Evolutionary conservation across 2,113 vertebrate species (phyloP).

Genomic region (Oenanthe oenanthe): DNA sequence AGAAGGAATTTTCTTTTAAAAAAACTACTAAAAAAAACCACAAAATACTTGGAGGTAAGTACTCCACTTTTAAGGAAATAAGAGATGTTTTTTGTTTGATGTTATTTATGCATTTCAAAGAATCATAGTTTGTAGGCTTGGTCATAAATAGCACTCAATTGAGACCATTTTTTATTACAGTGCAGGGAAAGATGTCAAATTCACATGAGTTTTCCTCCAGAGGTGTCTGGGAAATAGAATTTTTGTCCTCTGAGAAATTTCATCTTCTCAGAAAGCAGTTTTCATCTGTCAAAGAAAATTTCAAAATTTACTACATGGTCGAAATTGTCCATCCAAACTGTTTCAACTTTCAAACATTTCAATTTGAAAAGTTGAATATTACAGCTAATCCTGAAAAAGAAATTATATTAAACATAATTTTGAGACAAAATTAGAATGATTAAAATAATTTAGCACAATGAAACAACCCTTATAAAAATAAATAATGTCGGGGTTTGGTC

Average conservation of each 20-base stretch:
- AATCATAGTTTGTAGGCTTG: not conserved
- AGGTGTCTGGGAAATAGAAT: constrained; percentile 8
- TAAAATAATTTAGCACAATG: not conserved
- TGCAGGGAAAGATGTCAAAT: not conserved
- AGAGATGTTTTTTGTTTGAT: not conserved
- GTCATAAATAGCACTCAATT: not conserved
- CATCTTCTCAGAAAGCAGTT: not conserved
- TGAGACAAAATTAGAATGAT: not conserved
- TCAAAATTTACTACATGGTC: not conserved
- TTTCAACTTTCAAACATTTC: not conserved
- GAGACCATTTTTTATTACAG: constrained; percentile 4
- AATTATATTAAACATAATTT: not conserved
- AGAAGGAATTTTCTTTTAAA: not conserved
- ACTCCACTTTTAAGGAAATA: not conserved
- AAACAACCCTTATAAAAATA: not conserved
- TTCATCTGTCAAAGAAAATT: constrained; percentile 24
- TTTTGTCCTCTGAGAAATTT: constrained; percentile 47
- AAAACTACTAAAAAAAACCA: not conserved
- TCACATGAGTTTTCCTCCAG: constrained; percentile 22
- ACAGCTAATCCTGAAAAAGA: not conserved
- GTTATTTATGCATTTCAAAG: not conserved
- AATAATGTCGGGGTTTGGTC: not conserved
- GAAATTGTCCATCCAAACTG: not conserved
- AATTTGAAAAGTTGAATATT: not conserved
- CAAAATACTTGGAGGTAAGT: not conserved